A percentile compares a stretch with the other conserved stretches of the same genome.
Conservation (phyloP, 2,797 vertebrate species). For the Falco columbarius region DNA sequence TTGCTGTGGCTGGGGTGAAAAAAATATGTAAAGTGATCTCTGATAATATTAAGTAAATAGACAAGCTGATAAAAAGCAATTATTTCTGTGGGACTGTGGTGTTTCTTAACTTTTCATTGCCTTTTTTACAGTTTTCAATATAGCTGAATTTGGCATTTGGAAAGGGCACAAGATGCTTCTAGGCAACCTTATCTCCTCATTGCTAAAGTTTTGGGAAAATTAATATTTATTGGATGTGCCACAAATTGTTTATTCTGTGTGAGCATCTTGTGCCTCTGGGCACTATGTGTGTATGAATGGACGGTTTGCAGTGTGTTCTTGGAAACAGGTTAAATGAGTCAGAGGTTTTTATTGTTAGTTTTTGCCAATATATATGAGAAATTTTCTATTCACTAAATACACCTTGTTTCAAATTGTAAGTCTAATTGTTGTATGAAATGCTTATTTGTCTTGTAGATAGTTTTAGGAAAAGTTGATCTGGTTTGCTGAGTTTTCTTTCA, state of each 20-base stretch:
- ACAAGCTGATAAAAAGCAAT: accelerated
- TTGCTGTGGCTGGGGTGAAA: neutral
- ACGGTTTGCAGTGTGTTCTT: neutral
- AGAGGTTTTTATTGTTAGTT: neutral
- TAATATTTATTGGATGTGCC: neutral
- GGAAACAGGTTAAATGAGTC: neutral
- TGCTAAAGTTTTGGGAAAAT: neutral
- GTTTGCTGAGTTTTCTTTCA: neutral
- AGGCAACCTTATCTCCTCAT: neutral
- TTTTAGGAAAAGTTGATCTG: neutral
- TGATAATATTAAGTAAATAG: neutral
- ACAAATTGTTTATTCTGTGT: neutral
- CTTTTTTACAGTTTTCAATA: neutral
- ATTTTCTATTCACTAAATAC: neutral
- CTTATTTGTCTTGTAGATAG: neutral
- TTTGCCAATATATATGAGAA: neutral
- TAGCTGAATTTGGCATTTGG: neutral
- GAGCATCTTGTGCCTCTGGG: neutral
- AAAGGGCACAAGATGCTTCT: constrained; percentile 20
- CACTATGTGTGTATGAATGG: neutral
- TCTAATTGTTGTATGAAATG: neutral
- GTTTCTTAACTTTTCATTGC: neutral
- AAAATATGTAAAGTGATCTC: neutral
- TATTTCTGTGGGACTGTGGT: neutral
- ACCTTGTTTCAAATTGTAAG: neutral